Evolutionary conservation across 2,113 vertebrate species (phyloP).

Genomic region (Pampusana beccarii): DNA sequence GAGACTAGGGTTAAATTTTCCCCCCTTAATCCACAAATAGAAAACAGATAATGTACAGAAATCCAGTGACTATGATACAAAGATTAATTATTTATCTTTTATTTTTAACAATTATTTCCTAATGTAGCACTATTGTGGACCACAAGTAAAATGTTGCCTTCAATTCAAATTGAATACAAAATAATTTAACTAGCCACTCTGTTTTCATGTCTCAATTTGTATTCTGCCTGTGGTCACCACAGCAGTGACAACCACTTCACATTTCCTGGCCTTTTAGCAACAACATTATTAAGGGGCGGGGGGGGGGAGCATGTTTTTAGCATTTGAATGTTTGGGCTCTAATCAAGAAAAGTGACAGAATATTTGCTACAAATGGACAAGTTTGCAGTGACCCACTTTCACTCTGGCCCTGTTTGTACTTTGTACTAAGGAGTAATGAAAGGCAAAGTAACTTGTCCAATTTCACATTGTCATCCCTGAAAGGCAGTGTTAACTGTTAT

Average conservation of each 20-base stretch:
- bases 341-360: conserved; percentile 28
- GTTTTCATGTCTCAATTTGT: neutral
- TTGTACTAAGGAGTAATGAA: conserved; percentile 34
- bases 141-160: neutral
- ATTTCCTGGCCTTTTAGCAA: neutral
- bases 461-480: conserved; percentile 37
- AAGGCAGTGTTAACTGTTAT: neutral
- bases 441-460: conserved; percentile 12
- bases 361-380: neutral
- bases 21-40: neutral
- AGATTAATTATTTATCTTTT: neutral
- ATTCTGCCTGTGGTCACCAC: neutral
- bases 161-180: neutral
- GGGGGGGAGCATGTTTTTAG: neutral
- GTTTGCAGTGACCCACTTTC: neutral
- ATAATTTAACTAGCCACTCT: neutral
- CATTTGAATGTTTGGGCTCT: neutral
- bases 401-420: neutral
- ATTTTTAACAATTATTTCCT: neutral
- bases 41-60: neutral
- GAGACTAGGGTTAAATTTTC: neutral
- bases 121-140: neutral
- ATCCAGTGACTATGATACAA: neutral
- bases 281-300: neutral
- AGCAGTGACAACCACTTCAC: neutral